Percentiles rank a stretch among this genome's conserved stretches.
Evolutionary conservation across 2,888 invertebrate genomes (phyloP).

Genomic region (Penaeus monodon): DNA sequence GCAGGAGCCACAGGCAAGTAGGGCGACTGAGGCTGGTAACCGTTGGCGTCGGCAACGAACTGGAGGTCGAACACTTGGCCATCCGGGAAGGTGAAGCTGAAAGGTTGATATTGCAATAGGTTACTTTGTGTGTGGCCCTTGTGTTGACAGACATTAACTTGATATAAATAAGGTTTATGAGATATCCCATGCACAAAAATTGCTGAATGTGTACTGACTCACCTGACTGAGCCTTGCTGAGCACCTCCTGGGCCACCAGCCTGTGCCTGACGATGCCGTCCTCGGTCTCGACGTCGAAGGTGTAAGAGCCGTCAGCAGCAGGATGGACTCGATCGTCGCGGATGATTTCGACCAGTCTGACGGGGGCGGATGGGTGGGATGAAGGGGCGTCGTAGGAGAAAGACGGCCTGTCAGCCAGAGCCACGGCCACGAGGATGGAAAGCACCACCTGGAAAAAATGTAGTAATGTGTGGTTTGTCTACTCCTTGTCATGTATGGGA

Average conservation of each 20-base stretch:
- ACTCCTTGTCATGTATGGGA: too few relatives aligned
- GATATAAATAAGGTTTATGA: too few relatives aligned
- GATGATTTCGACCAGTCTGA: slow-evolving; percentile 6
- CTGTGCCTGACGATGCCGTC: slow-evolving; percentile 36
- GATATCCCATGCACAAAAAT: too few relatives aligned
- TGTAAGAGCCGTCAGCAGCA: slow-evolving; percentile 28
- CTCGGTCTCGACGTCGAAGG: slow-evolving; percentile 32
- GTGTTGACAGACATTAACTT: too few relatives aligned
- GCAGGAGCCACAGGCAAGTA: slow-evolving; percentile 42
- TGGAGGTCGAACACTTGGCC: slow-evolving; percentile 40
- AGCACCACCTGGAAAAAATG: too few relatives aligned
- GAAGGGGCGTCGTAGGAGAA: slow-evolving; percentile 9
- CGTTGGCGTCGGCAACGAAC: slow-evolving; percentile 47
- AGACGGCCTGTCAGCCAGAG: not conserved
- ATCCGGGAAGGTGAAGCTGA: slow-evolving; percentile 36
- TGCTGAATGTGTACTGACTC: too few relatives aligned
- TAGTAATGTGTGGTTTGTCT: too few relatives aligned
- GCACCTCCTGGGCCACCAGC: slow-evolving; percentile 6
- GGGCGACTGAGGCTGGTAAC: slow-evolving; percentile 45
- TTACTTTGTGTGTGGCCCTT: too few relatives aligned
- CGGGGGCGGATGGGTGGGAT: not conserved
- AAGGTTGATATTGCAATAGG: not conserved
- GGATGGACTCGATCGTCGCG: slow-evolving; percentile 34
- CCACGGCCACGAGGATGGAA: not conserved
- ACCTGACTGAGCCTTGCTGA: too few relatives aligned